Conservation (phyloP, 2,113 vertebrate genomes). For the Puntigrus tetrazona region DNA sequence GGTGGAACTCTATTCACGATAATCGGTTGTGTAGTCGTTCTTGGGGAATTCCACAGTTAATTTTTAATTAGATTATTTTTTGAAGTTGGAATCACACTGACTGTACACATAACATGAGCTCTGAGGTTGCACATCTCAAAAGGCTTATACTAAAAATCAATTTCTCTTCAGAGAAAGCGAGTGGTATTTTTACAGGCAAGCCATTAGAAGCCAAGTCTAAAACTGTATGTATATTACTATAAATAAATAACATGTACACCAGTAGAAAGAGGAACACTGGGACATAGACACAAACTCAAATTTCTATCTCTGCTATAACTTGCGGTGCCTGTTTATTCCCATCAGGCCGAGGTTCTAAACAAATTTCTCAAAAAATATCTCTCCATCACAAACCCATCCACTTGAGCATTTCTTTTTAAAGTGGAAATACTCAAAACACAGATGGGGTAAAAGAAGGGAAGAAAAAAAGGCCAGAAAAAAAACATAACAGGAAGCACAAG, state of each 20-base stretch:
- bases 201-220: background rate
- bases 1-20: background rate
- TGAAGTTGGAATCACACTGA: background rate
- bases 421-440: slow-evolving; percentile 21
- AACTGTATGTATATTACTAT: background rate
- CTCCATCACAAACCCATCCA: slow-evolving; percentile 20
- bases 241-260: background rate
- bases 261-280: background rate
- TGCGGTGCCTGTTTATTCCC: slow-evolving; percentile 6
- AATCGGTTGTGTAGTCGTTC: background rate
- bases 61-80: background rate
- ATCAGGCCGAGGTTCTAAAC: slow-evolving; percentile 2
- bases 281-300: background rate
- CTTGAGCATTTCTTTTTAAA: slow-evolving; percentile 20
- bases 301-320: background rate
- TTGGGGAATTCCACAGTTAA: background rate
- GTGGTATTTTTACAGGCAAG: background rate
- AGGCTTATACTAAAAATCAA: background rate
- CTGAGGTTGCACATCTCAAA: background rate
- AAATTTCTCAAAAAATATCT: slow-evolving; percentile 28
- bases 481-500: background rate
- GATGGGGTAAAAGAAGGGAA: background rate
- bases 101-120: background rate
- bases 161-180: background rate
- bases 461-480: background rate